A percentile compares a stretch with the other conserved stretches of the same genome.
Evolutionary conservation across 2,888 invertebrate species (phyloP).

Genomic region (Lepidocyrtoides sp.): DNA sequence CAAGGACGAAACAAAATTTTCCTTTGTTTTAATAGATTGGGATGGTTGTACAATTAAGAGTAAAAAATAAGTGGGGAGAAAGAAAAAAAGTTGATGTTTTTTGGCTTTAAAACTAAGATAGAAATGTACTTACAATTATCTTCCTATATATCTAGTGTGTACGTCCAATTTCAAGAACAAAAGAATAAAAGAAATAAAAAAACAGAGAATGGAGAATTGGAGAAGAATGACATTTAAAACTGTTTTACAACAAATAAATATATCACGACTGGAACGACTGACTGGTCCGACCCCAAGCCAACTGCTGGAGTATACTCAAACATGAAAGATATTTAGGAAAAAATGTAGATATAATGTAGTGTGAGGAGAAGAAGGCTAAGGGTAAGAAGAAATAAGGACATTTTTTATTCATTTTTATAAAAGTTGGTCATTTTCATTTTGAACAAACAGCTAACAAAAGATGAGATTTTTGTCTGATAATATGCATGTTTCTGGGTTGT

Average conservation of each 20-base stretch:
- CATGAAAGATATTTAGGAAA: too few relatives aligned
- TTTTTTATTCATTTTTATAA: not conserved
- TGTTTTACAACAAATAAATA: conserved; percentile 49
- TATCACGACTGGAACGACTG: not conserved
- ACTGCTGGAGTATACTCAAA: too few relatives aligned
- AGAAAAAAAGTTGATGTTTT: not conserved
- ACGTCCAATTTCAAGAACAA: not conserved
- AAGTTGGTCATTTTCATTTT: not conserved
- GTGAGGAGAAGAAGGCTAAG: not conserved
- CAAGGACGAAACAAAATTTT: not conserved
- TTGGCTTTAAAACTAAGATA: not conserved
- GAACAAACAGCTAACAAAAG: not conserved
- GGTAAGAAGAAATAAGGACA: not conserved
- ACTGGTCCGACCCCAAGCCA: too few relatives aligned
- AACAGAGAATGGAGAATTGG: conserved; percentile 41
- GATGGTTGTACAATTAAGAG: not conserved
- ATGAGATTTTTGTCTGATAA: conserved; percentile 8
- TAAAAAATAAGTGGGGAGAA: not conserved
- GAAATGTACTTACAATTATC: not conserved
- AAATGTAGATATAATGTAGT: not conserved
- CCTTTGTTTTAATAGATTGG: not conserved
- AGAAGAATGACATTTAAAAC: conserved; percentile 64
- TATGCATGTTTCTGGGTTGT: too few relatives aligned
- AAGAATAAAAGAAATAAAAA: not conserved
- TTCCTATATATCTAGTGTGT: not conserved